Evolutionary conservation across 2,888 invertebrate genomes (phyloP).

Genomic region (Aphodius granarius): DNA sequence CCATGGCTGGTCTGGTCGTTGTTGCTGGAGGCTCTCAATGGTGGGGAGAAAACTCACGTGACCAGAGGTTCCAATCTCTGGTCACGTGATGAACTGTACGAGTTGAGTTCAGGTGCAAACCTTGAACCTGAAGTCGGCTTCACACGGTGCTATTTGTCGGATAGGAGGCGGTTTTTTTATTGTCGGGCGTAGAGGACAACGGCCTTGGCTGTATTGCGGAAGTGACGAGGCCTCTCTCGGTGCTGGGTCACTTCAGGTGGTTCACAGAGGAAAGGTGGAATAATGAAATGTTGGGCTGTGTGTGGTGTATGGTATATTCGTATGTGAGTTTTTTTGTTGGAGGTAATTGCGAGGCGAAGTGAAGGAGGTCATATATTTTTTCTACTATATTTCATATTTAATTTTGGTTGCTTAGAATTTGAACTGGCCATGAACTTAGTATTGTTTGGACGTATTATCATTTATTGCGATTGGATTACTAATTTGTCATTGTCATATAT

Average conservation of each 20-base stretch:
- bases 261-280: background rate
- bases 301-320: background rate
- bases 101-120: constrained; percentile 33
- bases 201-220: constrained; percentile 20
- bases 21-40: too few relatives aligned
- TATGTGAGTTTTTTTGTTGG: background rate
- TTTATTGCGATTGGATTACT: too few relatives aligned
- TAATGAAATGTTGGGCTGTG: background rate
- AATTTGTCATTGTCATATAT: too few relatives aligned
- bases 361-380: too few relatives aligned
- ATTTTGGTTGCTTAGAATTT: too few relatives aligned
- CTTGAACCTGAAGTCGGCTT: constrained; percentile 31
- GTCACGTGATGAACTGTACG: constrained; percentile 24
- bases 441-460: too few relatives aligned
- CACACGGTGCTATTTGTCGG: constrained; percentile 2
- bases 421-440: too few relatives aligned
- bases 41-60: too few relatives aligned
- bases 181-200: constrained; percentile 15
- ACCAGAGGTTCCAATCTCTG: constrained; percentile 22
- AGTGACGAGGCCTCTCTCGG: background rate
- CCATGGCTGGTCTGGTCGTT: constrained; percentile 13
- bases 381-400: too few relatives aligned
- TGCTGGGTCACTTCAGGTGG: background rate
- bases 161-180: background rate
- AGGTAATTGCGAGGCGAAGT: too few relatives aligned